Evolutionary conservation across 2,113 vertebrate genomes (phyloP), one percentile per base, ranked within the genome.

Genomic region (Oenanthe melanoleuca): DNA sequence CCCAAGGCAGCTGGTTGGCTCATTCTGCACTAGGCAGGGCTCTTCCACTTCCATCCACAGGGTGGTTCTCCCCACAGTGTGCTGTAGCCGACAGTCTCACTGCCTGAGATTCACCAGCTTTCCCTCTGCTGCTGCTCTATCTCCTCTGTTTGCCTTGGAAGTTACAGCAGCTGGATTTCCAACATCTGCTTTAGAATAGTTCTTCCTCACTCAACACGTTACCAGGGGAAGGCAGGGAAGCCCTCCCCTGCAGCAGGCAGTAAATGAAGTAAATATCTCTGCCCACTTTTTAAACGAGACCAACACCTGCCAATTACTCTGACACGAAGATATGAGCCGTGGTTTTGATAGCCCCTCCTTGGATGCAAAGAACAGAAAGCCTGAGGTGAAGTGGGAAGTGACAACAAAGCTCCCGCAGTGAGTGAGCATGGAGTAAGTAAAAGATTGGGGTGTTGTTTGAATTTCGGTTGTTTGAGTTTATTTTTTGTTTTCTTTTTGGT

Each of bases 251-350:
- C 2, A 0, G 37, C 45, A 56, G 24, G 42, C 5, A 2, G n/a
- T 29, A 29, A n/a, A 28, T 17, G 5, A 73, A 66, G 15, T 2
- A 45, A 60, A 66, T 26, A 28, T 17, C 61, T 81, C 34, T 11
- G 31, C 3, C 13, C 11, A 12, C 12, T 38, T 60, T 81, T 88
- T 33, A 78, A 85, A 73, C 1, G 7, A 50, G 20, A n/a, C 17
- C 0, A 0, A 37, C 21, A 50, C 6, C 16, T 78, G n/a, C 15
- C 9, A 18, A 5, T 61, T 55, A 23, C 14, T 63, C 50, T 8
- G 28, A 53, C 7, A 50, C 9, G 44, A 44, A 8, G 21, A 6
- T 19, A 29, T 4, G 6, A 57, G 31, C 7, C 0, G 0, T 19
- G 63, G 8, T 67, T 92, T 79, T 47, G 71, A 44, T 75, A 60